Percentiles rank a stretch among this genome's conserved stretches.
Conservation (phyloP, 2,797 vertebrate species). For the Dendrocincla fuliginosa region DNA sequence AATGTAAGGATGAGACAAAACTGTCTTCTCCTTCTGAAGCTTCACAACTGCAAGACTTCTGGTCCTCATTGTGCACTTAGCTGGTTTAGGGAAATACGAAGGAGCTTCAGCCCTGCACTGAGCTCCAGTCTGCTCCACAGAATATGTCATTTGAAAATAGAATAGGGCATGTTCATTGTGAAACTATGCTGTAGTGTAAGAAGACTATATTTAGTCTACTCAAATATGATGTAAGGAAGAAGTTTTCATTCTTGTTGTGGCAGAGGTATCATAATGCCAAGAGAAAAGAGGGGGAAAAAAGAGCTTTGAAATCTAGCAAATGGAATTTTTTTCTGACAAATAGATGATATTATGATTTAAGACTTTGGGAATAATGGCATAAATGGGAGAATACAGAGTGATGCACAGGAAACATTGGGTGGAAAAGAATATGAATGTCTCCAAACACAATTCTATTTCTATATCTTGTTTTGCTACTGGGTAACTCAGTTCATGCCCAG, state of each 20-base stretch:
- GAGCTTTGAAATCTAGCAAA: not conserved
- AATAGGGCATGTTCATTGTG: not conserved
- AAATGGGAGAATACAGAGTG: not conserved
- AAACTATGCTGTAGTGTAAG: not conserved
- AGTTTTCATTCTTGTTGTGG: not conserved
- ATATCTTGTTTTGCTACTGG: not conserved
- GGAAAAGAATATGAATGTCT: not conserved
- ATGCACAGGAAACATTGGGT: fast-evolving
- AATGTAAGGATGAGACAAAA: not conserved
- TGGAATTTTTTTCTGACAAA: not conserved
- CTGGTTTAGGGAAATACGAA: not conserved
- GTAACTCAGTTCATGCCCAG: not conserved
- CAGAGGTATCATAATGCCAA: not conserved
- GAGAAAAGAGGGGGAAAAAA: not conserved
- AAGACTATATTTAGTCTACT: not conserved
- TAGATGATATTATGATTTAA: not conserved
- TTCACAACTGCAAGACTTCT: not conserved
- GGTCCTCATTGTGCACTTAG: not conserved
- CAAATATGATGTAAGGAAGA: not conserved
- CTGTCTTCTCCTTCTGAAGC: not conserved
- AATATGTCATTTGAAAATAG: not conserved
- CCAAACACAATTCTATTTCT: fast-evolving
- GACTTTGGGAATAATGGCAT: not conserved
- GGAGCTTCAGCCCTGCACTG: not conserved
- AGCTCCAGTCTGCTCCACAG: not conserved